Conservation (phyloP, 2,797 vertebrate species). For the Pachyuromys duprasi region DNA sequence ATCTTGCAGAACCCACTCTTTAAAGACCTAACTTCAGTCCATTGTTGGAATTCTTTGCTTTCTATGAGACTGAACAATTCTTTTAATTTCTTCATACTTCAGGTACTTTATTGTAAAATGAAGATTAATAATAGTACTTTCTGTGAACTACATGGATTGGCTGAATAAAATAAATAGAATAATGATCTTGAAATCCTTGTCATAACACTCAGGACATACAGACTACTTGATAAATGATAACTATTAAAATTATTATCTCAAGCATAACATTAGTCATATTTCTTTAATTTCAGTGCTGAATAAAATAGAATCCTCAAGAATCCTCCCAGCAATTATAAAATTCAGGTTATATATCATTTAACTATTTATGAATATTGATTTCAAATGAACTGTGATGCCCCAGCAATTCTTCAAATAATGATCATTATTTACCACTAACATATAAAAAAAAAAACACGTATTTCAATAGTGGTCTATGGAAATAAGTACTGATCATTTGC, state of each 20-base stretch:
- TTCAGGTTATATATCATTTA: not conserved
- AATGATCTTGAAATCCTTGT: slow-evolving; percentile 10
- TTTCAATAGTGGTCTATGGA: not conserved
- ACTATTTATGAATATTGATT: slow-evolving; percentile 20
- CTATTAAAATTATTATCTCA: slow-evolving; percentile 38
- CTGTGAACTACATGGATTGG: not conserved
- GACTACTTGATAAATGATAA: slow-evolving; percentile 25
- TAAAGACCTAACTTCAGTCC: not conserved
- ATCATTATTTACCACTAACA: not conserved
- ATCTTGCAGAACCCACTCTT: not conserved
- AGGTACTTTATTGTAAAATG: slow-evolving; percentile 8
- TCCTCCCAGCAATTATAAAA: not conserved
- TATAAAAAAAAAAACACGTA: not conserved
- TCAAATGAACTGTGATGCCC: not conserved
- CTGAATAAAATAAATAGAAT: slow-evolving; percentile 36
- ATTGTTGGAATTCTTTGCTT: not conserved
- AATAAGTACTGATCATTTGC: not conserved
- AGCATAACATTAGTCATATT: not conserved
- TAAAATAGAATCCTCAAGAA: not conserved
- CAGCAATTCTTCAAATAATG: not conserved
- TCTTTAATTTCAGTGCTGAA: not conserved
- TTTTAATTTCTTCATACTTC: slow-evolving; percentile 26
- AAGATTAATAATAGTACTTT: slow-evolving; percentile 50
- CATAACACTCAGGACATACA: not conserved
- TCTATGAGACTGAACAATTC: not conserved